These are phyloP conservation scores for Eumerus sabulonum DNA, from an alignment of 2,888 invertebrate genomes.

Conservation along the genomic window DNA sequence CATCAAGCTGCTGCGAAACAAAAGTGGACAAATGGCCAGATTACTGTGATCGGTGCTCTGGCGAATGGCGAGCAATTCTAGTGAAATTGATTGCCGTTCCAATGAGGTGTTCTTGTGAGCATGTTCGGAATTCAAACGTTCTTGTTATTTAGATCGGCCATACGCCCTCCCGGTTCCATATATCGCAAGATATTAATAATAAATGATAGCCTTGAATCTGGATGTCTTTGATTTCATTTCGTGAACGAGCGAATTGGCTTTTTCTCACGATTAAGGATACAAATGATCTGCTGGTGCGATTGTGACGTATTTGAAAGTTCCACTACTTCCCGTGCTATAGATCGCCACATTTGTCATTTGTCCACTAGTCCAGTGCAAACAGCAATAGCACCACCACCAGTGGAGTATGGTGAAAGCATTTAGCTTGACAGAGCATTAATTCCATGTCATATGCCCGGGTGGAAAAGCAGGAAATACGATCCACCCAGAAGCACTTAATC, in stretches of 20 bases:
- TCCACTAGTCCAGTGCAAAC: no score
- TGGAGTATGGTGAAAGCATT: conserved; percentile 57
- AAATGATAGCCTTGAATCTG: conserved; percentile 49
- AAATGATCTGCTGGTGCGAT: conserved; percentile 21
- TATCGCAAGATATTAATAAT: conserved; percentile 36
- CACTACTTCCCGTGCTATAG: no score
- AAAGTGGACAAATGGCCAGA: conserved; percentile 42
- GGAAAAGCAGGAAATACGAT: conserved; percentile 55
- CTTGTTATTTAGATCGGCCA: conserved; percentile 18
- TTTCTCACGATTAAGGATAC: conserved; percentile 43
- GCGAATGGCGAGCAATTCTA: conserved; percentile 29
- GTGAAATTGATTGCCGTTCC: conserved; percentile 42
- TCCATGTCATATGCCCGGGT: neutral
- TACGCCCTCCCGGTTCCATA: neutral
- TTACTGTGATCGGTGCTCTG: conserved; percentile 5
- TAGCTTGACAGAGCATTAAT: conserved; percentile 52
- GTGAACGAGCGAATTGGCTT: conserved; percentile 6
- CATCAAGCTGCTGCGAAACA: neutral
- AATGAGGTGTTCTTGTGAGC: conserved; percentile 44
- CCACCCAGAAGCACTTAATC: conserved; percentile 55
- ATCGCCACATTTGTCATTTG: no score
- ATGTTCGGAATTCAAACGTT: conserved; percentile 36
- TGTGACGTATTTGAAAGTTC: conserved; percentile 18
- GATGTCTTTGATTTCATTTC: neutral
- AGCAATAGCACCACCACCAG: neutral